Evolutionary conservation across 2,797 vertebrate species (phyloP).

Genomic region (Amphiprion clarkii): DNA sequence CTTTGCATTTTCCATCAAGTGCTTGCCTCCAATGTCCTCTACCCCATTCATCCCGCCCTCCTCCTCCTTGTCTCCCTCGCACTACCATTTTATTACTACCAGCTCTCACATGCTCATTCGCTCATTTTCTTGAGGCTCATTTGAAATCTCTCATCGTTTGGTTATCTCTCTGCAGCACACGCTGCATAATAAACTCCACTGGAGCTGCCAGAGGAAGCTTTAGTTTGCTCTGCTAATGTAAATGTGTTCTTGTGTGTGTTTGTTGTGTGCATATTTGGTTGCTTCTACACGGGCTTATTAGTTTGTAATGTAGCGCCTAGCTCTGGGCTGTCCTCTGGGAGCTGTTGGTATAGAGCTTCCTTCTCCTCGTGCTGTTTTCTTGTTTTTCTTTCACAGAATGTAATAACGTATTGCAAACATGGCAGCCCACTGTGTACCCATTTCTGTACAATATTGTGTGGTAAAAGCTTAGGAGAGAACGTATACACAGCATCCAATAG

Average conservation of each 20-base stretch:
- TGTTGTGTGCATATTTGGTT: slow-evolving; percentile 24
- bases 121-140: slow-evolving; percentile 62
- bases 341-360: neutral
- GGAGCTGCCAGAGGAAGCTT: slow-evolving; percentile 37
- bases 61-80: slow-evolving; percentile 11
- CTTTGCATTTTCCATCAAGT: slow-evolving; percentile 41
- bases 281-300: slow-evolving; percentile 39
- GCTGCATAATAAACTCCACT: slow-evolving; percentile 52
- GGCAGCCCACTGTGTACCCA: neutral
- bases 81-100: slow-evolving; percentile 51
- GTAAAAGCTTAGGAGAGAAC: neutral
- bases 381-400: slow-evolving; percentile 5
- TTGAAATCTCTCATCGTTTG: slow-evolving; percentile 63
- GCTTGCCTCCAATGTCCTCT: slow-evolving; percentile 36
- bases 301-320: slow-evolving; percentile 41
- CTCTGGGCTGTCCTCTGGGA: slow-evolving; percentile 24
- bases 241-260: slow-evolving; percentile 31
- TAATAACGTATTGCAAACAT: neutral
- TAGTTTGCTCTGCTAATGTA: slow-evolving; percentile 44
- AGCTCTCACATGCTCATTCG: slow-evolving; percentile 17
- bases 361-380: neutral
- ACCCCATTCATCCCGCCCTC: slow-evolving; percentile 38
- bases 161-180: slow-evolving; percentile 65
- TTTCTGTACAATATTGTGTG: neutral
- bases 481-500: neutral